A percentile compares a stretch with the other conserved stretches of the same genome.
phyloP scores from a whole-genome alignment of 2,113 vertebrate species.

The Chunga burmeisteri region DNA sequence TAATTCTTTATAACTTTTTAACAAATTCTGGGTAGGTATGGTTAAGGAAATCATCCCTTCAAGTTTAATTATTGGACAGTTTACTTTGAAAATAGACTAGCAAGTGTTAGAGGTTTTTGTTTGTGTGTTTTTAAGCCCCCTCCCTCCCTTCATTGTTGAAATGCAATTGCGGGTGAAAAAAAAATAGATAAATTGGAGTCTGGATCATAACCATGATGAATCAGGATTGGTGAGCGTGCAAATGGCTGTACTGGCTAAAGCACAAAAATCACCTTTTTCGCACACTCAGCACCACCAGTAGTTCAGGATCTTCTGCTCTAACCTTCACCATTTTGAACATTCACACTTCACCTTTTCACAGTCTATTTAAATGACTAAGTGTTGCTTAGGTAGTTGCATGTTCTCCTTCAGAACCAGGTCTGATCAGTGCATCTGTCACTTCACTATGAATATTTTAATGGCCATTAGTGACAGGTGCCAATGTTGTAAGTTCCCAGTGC shows the following conservation, averaged over 20 bases:
- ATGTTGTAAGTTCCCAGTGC: neutral
- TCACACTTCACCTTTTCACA: neutral
- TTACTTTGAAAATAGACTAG: neutral
- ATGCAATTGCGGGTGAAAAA: neutral
- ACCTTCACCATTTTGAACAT: neutral
- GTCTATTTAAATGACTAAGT: neutral
- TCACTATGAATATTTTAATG: neutral
- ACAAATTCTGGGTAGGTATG: neutral
- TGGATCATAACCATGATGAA: neutral
- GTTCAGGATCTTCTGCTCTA: neutral
- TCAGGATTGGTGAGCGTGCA: neutral
- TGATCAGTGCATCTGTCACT: neutral
- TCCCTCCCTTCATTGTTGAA: neutral
- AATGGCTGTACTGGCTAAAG: neutral
- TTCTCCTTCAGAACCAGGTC: neutral
- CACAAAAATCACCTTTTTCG: neutral
- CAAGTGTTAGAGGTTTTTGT: neutral
- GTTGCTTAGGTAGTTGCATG: rapidly evolving
- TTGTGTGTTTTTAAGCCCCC: neutral
- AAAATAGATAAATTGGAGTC: neutral
- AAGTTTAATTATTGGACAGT: neutral
- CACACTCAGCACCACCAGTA: neutral
- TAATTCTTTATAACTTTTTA: neutral
- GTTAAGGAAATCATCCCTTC: neutral
- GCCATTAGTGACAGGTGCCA: neutral